These are phyloP conservation scores for Charaxes varanes DNA, from an alignment of 1,140 invertebrate genomes.

Conservation along the genomic window DNA sequence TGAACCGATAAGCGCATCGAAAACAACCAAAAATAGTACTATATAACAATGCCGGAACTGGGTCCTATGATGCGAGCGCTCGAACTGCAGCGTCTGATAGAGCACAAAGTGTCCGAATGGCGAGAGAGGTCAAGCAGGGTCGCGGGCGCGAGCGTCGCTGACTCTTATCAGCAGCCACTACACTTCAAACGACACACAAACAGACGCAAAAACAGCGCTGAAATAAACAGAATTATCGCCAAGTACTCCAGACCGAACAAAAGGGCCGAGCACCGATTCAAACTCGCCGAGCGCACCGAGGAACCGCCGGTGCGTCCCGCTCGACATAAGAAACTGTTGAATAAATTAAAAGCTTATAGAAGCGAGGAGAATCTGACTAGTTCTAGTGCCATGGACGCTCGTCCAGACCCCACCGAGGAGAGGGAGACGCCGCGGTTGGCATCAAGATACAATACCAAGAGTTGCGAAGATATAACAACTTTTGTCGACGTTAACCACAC, in stretches of 20 bases:
- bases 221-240: conserved; percentile 71
- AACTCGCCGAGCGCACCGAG: conserved; percentile 24
- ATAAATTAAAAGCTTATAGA: conserved; percentile 47
- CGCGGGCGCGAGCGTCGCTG: conserved; percentile 54
- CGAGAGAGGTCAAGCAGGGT: conserved; percentile 66
- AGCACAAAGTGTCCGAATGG: conserved; percentile 69
- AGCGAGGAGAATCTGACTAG: conserved; percentile 57
- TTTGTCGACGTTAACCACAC: conserved; percentile 49
- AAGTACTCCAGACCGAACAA: conserved; percentile 63
- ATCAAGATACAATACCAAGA: conserved; percentile 58
- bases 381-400: conserved; percentile 42
- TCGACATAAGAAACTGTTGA: conserved; percentile 41
- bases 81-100: conserved; percentile 62
- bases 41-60: conserved; percentile 53
- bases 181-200: conserved; percentile 66
- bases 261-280: conserved; percentile 43
- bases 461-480: conserved; percentile 58
- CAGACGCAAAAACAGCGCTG: conserved; percentile 67
- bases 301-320: conserved; percentile 44
- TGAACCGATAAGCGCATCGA: conserved; percentile 10
- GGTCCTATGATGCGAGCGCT: conserved; percentile 62
- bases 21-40: no score
- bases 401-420: conserved; percentile 29
- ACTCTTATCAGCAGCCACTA: conserved; percentile 67
- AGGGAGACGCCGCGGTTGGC: conserved; percentile 24